Percentiles rank a stretch among this genome's conserved stretches.
These are phyloP conservation scores for Ichneumoninae sp. DNA, from an alignment of 2,888 invertebrate species.

Conservation along the genomic window DNA sequence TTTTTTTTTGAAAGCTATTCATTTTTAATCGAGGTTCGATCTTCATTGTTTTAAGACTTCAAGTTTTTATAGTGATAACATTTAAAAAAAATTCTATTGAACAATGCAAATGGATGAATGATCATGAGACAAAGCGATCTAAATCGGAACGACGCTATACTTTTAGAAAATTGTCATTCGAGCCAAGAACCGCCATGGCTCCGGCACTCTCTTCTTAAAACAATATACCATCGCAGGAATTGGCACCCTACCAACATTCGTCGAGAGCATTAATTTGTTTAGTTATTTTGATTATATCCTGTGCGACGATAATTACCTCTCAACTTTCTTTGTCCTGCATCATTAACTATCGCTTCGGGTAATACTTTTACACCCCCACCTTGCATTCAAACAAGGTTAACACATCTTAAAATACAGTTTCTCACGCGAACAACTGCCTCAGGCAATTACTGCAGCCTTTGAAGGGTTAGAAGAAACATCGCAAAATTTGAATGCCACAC, in stretches of 20 bases:
- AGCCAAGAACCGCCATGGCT: conserved; percentile 7
- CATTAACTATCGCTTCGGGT: not conserved
- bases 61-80: not conserved
- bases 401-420: not conserved
- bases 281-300: not conserved
- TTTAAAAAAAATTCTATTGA: not conserved
- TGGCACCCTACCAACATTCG: conserved; percentile 10
- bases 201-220: not conserved
- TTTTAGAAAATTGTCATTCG: conserved; percentile 5
- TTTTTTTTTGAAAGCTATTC: not conserved
- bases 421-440: not conserved
- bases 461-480: not conserved
- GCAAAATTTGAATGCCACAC: not conserved
- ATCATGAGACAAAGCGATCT: not conserved
- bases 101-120: not conserved
- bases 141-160: not conserved
- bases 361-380: not conserved
- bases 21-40: not conserved
- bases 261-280: not conserved
- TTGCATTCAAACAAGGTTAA: not conserved
- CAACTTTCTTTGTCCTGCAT: not conserved
- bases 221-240: conserved; percentile 9
- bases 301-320: not conserved
- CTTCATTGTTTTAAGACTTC: not conserved
- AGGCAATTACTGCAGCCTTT: not conserved